Percentiles rank a stretch among this genome's conserved stretches.
Conservation (phyloP, 2,113 vertebrate genomes). For the Podilymbus podiceps region DNA sequence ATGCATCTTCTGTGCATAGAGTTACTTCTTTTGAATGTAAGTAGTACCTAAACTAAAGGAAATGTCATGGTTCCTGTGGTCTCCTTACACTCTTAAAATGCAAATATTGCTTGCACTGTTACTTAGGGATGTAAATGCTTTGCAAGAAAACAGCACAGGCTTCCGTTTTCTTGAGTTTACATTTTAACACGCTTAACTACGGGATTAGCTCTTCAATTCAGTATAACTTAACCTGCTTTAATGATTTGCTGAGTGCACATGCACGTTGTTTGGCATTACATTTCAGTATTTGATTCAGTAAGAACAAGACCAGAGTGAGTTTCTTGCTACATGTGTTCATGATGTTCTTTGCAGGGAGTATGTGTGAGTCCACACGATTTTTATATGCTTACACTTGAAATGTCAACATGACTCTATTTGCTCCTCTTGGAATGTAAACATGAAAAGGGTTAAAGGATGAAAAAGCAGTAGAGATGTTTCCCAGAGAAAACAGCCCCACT, state of each 20-base stretch:
- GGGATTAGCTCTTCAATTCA: neutral
- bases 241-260: neutral
- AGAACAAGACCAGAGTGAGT: neutral
- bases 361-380: neutral
- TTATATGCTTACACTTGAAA: constrained; percentile 16
- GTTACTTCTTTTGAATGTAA: neutral
- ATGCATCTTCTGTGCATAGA: neutral
- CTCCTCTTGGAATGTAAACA: constrained; percentile 42
- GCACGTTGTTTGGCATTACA: neutral
- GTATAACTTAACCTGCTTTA: constrained; percentile 1
- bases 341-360: constrained; percentile 8
- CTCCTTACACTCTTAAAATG: neutral
- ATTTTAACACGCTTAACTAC: neutral
- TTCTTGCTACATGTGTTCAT: constrained; percentile 1
- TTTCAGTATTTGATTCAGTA: neutral
- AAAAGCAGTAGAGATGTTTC: constrained; percentile 26
- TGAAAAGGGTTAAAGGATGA: constrained; percentile 37
- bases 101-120: neutral
- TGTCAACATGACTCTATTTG: constrained; percentile 41
- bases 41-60: neutral
- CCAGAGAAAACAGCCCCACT: constrained; percentile 18
- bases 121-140: neutral
- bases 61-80: neutral
- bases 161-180: neutral
- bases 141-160: neutral